phyloP scores from a whole-genome alignment of 2,797 vertebrate species.

The Acipenser oxyrinchus region DNA sequence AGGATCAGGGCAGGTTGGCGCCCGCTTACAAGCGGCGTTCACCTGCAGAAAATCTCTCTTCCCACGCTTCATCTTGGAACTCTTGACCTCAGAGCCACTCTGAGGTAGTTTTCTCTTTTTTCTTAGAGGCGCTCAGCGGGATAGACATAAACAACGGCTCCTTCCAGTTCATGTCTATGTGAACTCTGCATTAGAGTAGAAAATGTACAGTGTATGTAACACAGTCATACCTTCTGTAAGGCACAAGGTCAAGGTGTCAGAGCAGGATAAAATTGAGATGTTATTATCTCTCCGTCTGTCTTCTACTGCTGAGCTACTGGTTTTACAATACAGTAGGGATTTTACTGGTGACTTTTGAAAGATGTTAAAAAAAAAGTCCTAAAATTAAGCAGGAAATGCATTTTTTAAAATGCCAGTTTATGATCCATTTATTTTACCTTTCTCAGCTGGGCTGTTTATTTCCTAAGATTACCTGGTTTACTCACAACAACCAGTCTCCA shows the following conservation, averaged over 20 bases:
- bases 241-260: slow-evolving; percentile 15
- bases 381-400: no score
- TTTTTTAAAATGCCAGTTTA: no score
- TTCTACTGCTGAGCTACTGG: no score
- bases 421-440: no score
- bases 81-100: slow-evolving; percentile 8
- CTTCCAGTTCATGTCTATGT: slow-evolving; percentile 3
- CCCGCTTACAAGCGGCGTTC: slow-evolving; percentile 34
- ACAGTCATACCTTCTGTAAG: slow-evolving; percentile 2
- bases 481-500: no score
- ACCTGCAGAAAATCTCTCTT: neutral
- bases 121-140: slow-evolving; percentile 46
- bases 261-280: slow-evolving; percentile 13
- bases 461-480: no score
- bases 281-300: neutral
- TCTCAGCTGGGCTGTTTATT: no score
- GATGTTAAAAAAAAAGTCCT: no score
- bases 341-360: no score
- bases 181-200: slow-evolving; percentile 12
- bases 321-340: no score
- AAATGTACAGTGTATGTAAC: neutral
- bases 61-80: slow-evolving; percentile 1
- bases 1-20: slow-evolving; percentile 41
- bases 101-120: slow-evolving; percentile 30
- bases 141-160: slow-evolving; percentile 25